These are phyloP conservation scores for Naja naja DNA, from an alignment of 2,113 vertebrate genomes.

Conservation along the genomic window DNA sequence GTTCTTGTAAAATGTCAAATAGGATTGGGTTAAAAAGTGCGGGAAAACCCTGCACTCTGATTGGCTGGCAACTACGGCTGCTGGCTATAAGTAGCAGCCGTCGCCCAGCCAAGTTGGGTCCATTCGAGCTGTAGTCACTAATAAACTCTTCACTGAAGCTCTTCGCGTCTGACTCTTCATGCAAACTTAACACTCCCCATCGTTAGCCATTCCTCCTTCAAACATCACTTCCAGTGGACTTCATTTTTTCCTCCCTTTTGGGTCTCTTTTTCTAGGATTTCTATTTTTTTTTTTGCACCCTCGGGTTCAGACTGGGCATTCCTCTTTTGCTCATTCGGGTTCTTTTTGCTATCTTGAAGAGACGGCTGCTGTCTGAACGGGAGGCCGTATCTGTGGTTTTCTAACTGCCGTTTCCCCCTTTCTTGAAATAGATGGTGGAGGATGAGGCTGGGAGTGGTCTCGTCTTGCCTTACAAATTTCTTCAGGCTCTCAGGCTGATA, in stretches of 20 bases:
- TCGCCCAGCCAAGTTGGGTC: too few species aligned
- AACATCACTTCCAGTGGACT: not conserved
- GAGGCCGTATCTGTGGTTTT: not conserved
- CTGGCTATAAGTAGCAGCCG: too few species aligned
- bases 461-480: not conserved
- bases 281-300: not conserved
- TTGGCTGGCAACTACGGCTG: too few species aligned
- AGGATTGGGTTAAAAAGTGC: too few species aligned
- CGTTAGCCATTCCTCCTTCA: not conserved
- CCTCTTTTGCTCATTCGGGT: not conserved
- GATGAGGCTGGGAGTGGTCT: not conserved
- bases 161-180: too few species aligned
- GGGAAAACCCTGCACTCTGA: too few species aligned
- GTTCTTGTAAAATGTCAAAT: too few species aligned
- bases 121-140: too few species aligned
- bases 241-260: not conserved
- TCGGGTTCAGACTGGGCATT: not conserved
- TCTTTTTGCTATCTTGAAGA: not conserved
- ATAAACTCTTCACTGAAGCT: too few species aligned
- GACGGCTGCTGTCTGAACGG: not conserved
- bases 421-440: not conserved
- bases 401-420: not conserved
- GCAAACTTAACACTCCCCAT: too few species aligned
- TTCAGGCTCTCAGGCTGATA: not conserved
- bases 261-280: not conserved